A percentile compares a stretch with the other conserved stretches of the same genome.
phyloP scores from a whole-genome alignment of 2,888 invertebrate genomes.

The Drosophila nigritarsus region DNA sequence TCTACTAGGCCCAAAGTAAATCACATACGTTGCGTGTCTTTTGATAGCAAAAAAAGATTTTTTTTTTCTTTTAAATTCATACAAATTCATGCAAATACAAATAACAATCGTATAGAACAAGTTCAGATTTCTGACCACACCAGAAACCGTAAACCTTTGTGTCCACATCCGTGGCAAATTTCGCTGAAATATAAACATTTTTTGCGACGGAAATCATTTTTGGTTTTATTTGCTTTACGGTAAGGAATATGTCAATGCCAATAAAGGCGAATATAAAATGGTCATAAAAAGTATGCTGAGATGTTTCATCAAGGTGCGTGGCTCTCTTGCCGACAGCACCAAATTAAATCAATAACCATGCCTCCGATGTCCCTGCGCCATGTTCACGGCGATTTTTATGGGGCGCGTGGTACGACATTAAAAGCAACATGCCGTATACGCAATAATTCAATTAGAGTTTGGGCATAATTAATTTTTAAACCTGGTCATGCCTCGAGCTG shows the following conservation, averaged over 20 bases:
- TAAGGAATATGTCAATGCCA: conserved; percentile 70
- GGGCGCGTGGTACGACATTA: conserved; percentile 58
- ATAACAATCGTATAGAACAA: conserved; percentile 24
- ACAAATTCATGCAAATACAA: conserved; percentile 40
- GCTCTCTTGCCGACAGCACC: conserved; percentile 11
- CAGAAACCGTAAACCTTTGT: conserved; percentile 15
- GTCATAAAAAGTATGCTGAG: conserved; percentile 63
- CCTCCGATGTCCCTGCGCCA: conserved; percentile 10
- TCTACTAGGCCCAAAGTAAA: conserved; percentile 1
- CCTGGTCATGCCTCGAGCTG: neutral
- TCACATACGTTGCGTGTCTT: conserved; percentile 22
- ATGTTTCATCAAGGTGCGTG: conserved; percentile 59
- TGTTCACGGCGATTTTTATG: conserved; percentile 52
- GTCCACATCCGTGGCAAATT: conserved; percentile 34
- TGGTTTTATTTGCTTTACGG: conserved; percentile 59
- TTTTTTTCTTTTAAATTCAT: conserved; percentile 14
- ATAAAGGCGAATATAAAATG: conserved; percentile 66
- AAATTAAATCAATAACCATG: conserved; percentile 67
- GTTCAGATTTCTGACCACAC: neutral
- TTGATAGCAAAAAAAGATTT: conserved; percentile 32
- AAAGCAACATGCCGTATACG: conserved; percentile 62
- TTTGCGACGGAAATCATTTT: conserved; percentile 61
- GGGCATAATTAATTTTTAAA: conserved; percentile 57
- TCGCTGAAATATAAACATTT: conserved; percentile 28
- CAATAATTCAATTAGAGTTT: conserved; percentile 65